Evolutionary conservation across 2,888 invertebrate species (phyloP), one percentile per base, ranked within the genome.

Genomic region (Sussaba pulchella): DNA sequence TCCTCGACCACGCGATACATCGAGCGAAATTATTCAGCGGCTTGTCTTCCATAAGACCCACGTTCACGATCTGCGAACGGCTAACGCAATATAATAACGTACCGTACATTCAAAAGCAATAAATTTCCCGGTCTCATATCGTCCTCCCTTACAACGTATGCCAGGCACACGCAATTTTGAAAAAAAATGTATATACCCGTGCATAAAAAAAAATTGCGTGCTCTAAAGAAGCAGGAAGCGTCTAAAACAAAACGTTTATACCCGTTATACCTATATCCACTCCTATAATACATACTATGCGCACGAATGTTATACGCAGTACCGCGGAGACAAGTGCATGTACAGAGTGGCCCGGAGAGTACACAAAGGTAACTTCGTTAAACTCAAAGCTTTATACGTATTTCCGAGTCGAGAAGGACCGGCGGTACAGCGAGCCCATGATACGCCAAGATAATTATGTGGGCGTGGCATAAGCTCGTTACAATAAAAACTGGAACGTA

Each of bases 401-500:
- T 47, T 64, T 67, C 43, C 70, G 36, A 61, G 61, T 41, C 39
- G 61, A 41, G 41, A 31, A 39, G 19, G n/a, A 64, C 59, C 50
- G n/a, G 41, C 19, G 64, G 63, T 14, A 70, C 31, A 31, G 45
- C 45, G 75, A 70, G 76, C 77, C 77, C 81, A 77, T 81, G 81
- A 81, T 81, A 81, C 81, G 81, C 81, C 70, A 73, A 77, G 81
- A 81, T 81, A 81, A 81, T 81, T 81, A 81, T 73, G 70, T 81
- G 81, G 81, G 81, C 81, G 81, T 81, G 81, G 77, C 77, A 66
- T 77, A 73, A 81, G 81, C 73, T 81, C 81, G 81, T 77, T 81
- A 77, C 81, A 81, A 81, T 81, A 81, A 81, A 81, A 81, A 81
- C 69, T 81, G 81, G 73, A 81, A 81, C 81, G 81, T 77, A 81